Conservation (phyloP, 2,797 vertebrate species). For the Thunnus albacares region DNA sequence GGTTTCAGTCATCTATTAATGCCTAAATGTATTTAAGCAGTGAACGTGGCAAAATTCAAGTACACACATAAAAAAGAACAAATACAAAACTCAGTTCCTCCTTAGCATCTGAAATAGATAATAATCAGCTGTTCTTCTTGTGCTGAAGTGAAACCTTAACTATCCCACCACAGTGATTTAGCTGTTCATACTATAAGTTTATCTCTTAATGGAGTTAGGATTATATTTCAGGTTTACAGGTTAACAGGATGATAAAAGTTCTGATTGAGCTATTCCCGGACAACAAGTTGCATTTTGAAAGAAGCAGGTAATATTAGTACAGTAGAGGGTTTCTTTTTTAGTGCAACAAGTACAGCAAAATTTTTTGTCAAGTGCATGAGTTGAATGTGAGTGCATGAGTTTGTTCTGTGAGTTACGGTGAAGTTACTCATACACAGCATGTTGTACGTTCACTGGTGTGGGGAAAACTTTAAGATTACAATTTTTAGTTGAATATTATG, state of each 20-base stretch:
- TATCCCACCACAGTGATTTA: background rate
- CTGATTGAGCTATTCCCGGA: background rate
- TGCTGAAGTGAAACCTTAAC: constrained; percentile 4
- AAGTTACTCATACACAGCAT: background rate
- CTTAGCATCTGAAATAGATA: background rate
- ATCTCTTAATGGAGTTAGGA: background rate
- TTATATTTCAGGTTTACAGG: background rate
- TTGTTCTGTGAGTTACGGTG: background rate
- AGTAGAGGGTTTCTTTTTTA: background rate
- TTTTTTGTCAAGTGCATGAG: background rate
- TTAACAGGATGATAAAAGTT: too few relatives aligned
- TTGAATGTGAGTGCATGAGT: constrained; percentile 3
- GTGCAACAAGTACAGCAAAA: too few relatives aligned
- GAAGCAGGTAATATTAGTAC: background rate
- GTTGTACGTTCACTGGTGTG: background rate
- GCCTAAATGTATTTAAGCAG: background rate
- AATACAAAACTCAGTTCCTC: background rate
- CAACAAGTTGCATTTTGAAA: background rate
- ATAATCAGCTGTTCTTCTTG: background rate
- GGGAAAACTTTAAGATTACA: background rate
- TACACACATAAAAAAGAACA: constrained; percentile 1
- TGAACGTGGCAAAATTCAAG: background rate
- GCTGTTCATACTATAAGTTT: background rate
- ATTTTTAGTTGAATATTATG: constrained; percentile 21
- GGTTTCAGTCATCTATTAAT: background rate